A percentile compares a stretch with the other conserved stretches of the same genome.
phyloP scores from a whole-genome alignment of 1,140 invertebrate genomes.

The Stratiolaelaps scimitus region DNA sequence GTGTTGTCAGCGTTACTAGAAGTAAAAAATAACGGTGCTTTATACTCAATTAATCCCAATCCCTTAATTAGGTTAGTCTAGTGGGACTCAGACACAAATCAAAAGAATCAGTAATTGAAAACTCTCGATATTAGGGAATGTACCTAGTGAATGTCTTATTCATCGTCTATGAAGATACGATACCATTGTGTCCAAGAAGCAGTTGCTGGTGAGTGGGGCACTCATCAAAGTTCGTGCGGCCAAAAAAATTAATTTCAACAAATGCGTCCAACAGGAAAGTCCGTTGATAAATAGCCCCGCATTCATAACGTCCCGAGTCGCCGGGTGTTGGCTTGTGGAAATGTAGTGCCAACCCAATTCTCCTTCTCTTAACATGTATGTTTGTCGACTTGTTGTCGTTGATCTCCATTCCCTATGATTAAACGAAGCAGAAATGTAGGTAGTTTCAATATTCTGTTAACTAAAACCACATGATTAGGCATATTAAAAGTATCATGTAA shows the following conservation, averaged over 20 bases:
- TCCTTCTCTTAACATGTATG: no score
- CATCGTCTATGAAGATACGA: background rate
- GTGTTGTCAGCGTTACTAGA: no score
- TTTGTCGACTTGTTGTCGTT: no score
- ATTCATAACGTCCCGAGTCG: background rate
- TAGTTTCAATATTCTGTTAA: no score
- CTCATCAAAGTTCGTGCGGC: background rate
- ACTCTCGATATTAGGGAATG: background rate
- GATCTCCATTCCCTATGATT: no score
- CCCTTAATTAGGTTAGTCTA: background rate
- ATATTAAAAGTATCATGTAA: no score
- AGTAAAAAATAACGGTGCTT: no score
- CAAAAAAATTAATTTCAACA: background rate
- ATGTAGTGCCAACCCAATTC: background rate
- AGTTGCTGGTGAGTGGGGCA: slow-evolving; percentile 1
- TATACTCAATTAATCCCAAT: no score
- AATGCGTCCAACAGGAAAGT: background rate
- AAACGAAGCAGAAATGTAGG: no score
- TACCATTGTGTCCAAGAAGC: background rate
- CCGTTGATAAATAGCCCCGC: background rate
- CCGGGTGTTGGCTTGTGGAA: background rate
- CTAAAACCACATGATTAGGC: no score
- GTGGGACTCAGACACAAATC: background rate
- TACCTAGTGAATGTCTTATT: no score
- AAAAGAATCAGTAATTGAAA: background rate